phyloP scores from a whole-genome alignment of 1,140 invertebrate genomes.

The Drosophila varians region DNA sequence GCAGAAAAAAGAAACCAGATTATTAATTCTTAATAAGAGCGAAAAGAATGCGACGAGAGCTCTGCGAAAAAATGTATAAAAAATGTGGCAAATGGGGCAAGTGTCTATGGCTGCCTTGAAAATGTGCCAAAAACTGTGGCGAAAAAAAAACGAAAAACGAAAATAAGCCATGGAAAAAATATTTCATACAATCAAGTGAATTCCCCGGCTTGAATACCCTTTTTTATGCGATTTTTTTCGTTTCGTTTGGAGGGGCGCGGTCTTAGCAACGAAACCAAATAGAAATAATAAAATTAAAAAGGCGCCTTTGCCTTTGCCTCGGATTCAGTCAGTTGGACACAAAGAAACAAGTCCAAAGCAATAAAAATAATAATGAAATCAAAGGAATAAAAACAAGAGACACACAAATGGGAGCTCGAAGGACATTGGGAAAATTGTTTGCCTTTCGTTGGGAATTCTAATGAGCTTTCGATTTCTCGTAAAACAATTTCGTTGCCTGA shows the following conservation, averaged over 20 bases:
- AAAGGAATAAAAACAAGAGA: constrained; percentile 65
- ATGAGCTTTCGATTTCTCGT: constrained; percentile 54
- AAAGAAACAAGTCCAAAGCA: constrained; percentile 51
- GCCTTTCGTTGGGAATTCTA: constrained; percentile 59
- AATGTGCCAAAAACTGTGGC: constrained; percentile 60
- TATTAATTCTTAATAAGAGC: constrained; percentile 74
- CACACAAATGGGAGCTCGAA: constrained; percentile 20
- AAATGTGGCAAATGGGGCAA: constrained; percentile 61
- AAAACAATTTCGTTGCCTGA: constrained; percentile 25
- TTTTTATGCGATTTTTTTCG: constrained; percentile 60
- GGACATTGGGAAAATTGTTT: constrained; percentile 53
- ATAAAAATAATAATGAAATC: constrained; percentile 80
- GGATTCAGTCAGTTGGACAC: constrained; percentile 74
- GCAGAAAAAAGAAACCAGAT: constrained; percentile 49
- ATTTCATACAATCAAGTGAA: constrained; percentile 36
- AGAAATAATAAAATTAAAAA: constrained; percentile 79
- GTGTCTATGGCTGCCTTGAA: constrained; percentile 57
- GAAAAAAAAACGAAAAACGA: constrained; percentile 10
- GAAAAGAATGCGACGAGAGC: constrained; percentile 36
- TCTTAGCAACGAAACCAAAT: constrained; percentile 23
- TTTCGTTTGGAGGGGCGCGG: background rate
- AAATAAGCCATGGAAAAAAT: constrained; percentile 15
- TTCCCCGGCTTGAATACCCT: constrained; percentile 64
- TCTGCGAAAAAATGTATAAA: constrained; percentile 28
- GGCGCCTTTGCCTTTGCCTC: constrained; percentile 61